Evolutionary conservation across 2,797 vertebrate species (phyloP), one percentile per base, ranked within the genome.

Genomic region (Merluccius polli): DNA sequence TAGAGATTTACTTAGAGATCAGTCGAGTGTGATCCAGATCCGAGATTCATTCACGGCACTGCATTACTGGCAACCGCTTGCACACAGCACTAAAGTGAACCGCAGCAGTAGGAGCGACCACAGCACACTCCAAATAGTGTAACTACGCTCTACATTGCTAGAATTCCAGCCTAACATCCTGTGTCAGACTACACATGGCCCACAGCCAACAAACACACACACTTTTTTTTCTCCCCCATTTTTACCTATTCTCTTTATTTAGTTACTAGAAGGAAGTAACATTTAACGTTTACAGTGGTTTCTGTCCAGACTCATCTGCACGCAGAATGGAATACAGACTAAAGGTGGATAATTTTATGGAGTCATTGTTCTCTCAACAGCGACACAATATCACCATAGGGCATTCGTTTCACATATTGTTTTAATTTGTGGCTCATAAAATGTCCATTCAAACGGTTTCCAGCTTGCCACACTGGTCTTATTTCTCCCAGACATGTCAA

Each of bases 101-200:
- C 65, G 59, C 63, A 67, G 29, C 24, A 31, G 24, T 13, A 68
- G 29, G 65, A 16, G 52, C 21, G 7, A 59, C 52, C 21, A 10
- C 52, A 68, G 30, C 13, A 15, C 67, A 30, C 13, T 30, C 27
- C 29, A 69, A 88, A 87, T 88, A 91, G 87, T 78, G 74, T 69
- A 90, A 91, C 89, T 89, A 92, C 91, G 81, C 88, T 87, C 89
- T 85, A 83, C 93, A 93, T 94, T 93, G 91, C 89, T 94, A 89
- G 90, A 92, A 95, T 94, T 95, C 94, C 93, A 75, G 77, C 82
- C 88, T 85, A 73, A 91, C 92, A 94, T 94, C 91, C 92, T 88
- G 87, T 91, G 91, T 93, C 91, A 90, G 87, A 90, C 90, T 84
- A 83, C 88, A 89, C 86, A 87, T 92, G 92, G 92, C 84, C 21